Base-by-base conservation (phyloP, 2,888 invertebrate genomes). In the Mythimna impura region DNA sequence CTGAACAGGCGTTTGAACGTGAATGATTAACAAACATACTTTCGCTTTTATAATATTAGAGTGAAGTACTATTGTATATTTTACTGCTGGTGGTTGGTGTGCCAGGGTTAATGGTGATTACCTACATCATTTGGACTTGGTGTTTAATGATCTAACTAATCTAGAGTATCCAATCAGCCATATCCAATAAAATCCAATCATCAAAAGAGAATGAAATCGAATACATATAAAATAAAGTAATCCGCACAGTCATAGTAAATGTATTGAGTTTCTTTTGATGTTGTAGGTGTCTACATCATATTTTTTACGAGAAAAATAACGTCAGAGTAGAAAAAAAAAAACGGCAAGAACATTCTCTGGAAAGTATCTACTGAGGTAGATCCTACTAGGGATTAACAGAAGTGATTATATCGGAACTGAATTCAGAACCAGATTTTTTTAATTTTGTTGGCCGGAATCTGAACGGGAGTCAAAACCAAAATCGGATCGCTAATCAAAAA, bases 51-150 rank as follows among this genome's bases (percentile, higher is more conserved):
- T 17, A 20, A 4, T 47, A 47, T 17, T 2, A 47, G 20, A 14
- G 17, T 47, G 47, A 47, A 17, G 47, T 17, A 47, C 40, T 52
- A 8, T 22, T 30, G 5, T 30, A 36, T 1, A 3, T 61, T 66
- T 54, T 25, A 74, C 20, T 73, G 22, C 40, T 9, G 25, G 34
- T 43, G 12, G n/a, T n/a, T 57, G 36, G 47, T n/a, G 7, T 40
- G 2, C 12, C 1, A 8, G 57, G 8, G 9, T 58, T 58, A n/a
- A 58, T 34, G 8, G 14, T 60, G 36, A 60, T 22, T 22, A 36
- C 36, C 8, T 8, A 36, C 6, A 36, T 10, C 1, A 22, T 22
- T 61, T 40, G 22, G 1, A 40, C 40, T 40, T 22, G 36, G 40
- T 40, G 40, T 61, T 40, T 36, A n/a, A 60, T 12, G n/a, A 60